A percentile compares a stretch with the other conserved stretches of the same genome.
phyloP scores from a whole-genome alignment of 2,888 invertebrate species.

The Lepidonotus clava region DNA sequence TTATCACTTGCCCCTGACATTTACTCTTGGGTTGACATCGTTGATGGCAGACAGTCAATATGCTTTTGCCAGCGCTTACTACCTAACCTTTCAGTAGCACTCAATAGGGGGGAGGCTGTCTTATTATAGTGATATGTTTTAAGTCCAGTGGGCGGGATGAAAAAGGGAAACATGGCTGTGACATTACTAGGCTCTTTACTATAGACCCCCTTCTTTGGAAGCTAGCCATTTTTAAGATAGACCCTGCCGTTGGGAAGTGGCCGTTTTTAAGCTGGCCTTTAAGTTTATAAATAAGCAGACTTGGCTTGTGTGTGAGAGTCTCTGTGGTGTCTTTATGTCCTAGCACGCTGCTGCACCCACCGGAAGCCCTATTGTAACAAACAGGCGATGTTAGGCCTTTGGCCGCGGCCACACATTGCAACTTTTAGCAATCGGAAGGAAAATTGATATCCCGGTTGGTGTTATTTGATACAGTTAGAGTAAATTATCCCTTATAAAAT shows the following conservation, averaged over 20 bases:
- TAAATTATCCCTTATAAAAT: too few relatives aligned
- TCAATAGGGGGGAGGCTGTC: neutral
- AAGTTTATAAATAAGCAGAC: constrained; percentile 13
- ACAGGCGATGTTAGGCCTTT: too few relatives aligned
- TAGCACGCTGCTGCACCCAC: too few relatives aligned
- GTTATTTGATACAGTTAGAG: too few relatives aligned
- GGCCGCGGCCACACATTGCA: too few relatives aligned
- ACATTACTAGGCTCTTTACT: constrained; percentile 16
- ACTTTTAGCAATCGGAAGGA: too few relatives aligned
- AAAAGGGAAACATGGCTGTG: neutral
- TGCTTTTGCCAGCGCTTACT: too few relatives aligned
- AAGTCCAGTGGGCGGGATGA: neutral
- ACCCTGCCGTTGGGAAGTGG: too few relatives aligned
- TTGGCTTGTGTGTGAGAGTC: neutral
- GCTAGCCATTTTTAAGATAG: too few relatives aligned
- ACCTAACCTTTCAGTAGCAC: constrained; percentile 4
- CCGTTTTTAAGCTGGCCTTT: neutral
- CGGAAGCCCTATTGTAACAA: too few relatives aligned
- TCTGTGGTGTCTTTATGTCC: too few relatives aligned
- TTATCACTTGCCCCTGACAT: neutral
- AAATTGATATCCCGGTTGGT: too few relatives aligned
- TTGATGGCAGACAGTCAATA: neutral
- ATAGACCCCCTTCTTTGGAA: neutral
- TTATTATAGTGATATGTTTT: constrained; percentile 18
- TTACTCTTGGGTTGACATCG: neutral